These are phyloP conservation scores for Orius insidiosus DNA, from an alignment of 1,140 invertebrate species.

Conservation along the genomic window DNA sequence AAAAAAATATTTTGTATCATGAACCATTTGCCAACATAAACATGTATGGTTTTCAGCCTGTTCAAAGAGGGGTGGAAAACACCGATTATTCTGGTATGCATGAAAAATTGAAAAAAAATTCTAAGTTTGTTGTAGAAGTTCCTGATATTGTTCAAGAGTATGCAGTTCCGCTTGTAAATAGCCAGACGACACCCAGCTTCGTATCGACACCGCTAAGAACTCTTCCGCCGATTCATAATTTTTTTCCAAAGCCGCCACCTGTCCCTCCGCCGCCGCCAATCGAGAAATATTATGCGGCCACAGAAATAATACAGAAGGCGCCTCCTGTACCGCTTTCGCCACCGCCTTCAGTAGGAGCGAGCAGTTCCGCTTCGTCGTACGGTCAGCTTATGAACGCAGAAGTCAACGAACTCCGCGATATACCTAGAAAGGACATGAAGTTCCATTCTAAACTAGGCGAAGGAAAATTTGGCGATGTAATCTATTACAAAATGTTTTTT, in stretches of 20 bases:
- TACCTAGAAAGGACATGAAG: conserved; percentile 53
- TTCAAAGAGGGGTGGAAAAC: conserved; percentile 2
- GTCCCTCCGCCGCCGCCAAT: conserved; percentile 52
- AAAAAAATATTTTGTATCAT: conserved; percentile 30
- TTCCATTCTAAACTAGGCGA: conserved; percentile 63
- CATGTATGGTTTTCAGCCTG: conserved; percentile 23
- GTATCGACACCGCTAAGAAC: conserved; percentile 27
- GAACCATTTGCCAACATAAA: conserved; percentile 27
- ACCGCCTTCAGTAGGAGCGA: conserved; percentile 27
- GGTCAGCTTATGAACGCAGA: conserved; percentile 6
- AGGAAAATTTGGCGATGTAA: conserved; percentile 62
- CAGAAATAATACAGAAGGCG: conserved; percentile 30
- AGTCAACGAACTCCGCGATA: conserved; percentile 39
- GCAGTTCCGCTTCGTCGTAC: conserved; percentile 21
- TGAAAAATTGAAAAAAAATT: conserved; percentile 1
- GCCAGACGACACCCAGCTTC: conserved; percentile 7
- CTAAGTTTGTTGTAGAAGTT: conserved; percentile 28
- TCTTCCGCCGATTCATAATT: conserved; percentile 35
- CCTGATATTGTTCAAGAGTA: conserved; percentile 39
- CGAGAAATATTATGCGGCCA: conserved; percentile 56
- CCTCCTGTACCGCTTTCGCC: conserved; percentile 28
- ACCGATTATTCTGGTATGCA: not conserved
- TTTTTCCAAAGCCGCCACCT: conserved; percentile 43
- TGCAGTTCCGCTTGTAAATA: conserved; percentile 30
- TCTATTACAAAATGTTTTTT: too few species aligned